These are phyloP conservation scores for Menidia beryllina DNA, from an alignment of 2,113 vertebrate genomes.

Conservation along the genomic window DNA sequence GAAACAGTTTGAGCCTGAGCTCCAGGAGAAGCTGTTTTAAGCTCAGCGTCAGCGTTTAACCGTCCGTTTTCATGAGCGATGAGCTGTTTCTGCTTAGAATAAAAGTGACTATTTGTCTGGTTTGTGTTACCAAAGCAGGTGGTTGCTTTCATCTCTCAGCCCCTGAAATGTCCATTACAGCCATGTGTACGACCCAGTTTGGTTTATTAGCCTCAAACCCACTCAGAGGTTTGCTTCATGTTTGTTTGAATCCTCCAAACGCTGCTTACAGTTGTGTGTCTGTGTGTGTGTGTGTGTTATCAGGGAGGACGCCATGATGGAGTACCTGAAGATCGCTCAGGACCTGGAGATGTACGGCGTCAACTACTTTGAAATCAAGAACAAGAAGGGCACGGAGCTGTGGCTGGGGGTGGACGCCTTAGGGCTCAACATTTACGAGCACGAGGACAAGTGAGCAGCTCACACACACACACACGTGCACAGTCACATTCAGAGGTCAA, in stretches of 20 bases:
- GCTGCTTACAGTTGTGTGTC: no score
- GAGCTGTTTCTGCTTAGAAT: not conserved
- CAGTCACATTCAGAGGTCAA: no score
- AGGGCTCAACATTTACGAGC: slow-evolving; percentile 97
- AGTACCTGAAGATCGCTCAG: slow-evolving; percentile 97
- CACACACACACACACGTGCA: not conserved
- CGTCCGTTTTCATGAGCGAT: no score
- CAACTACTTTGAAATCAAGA: slow-evolving; percentile 99
- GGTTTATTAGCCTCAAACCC: no score
- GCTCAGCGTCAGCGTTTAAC: no score
- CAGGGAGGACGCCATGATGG: slow-evolving; percentile 98
- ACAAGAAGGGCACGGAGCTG: slow-evolving; percentile 97
- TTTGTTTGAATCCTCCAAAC: no score
- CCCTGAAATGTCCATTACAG: not conserved
- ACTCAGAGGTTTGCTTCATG: not conserved
- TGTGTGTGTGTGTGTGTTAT: slow-evolving; percentile 10
- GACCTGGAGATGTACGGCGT: slow-evolving; percentile 99
- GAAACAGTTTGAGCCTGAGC: no score
- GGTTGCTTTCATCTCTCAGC: no score
- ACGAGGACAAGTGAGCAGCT: slow-evolving; percentile 92
- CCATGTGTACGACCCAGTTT: not conserved
- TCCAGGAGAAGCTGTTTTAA: no score
- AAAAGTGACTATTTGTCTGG: not conserved
- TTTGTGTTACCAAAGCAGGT: no score
- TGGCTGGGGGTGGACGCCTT: slow-evolving; percentile 97